A percentile compares a stretch with the other conserved stretches of the same genome.
Conservation (phyloP, 1,140 invertebrate genomes). For the Pseudomyrmex concolor region DNA sequence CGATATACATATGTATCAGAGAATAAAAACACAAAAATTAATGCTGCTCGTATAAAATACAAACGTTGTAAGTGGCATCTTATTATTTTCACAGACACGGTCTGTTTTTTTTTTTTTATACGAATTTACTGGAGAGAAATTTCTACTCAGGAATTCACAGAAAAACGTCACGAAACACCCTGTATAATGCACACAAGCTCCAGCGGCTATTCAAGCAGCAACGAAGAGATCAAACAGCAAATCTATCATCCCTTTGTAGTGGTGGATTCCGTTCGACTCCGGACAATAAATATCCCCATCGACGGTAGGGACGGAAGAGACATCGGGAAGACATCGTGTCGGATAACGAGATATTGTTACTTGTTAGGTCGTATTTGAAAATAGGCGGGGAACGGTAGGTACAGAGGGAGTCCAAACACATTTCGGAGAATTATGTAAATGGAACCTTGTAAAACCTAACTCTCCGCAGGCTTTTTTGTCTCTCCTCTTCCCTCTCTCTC, state of each 20-base stretch:
- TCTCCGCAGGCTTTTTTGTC: constrained; percentile 20
- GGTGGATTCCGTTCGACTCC: constrained; percentile 31
- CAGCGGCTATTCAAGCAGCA: neutral
- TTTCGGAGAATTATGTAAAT: constrained; percentile 59
- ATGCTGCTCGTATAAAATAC: neutral
- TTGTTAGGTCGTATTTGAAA: constrained; percentile 57
- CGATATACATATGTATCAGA: neutral
- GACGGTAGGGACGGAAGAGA: neutral
- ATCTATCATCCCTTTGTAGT: constrained; percentile 54
- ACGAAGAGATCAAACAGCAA: constrained; percentile 47
- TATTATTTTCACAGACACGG: too few species aligned
- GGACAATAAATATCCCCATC: constrained; percentile 57
- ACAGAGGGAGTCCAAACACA: constrained; percentile 29
- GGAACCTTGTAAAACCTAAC: constrained; percentile 51
- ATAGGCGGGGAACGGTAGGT: constrained; percentile 21
- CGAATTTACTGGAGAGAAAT: too few species aligned
- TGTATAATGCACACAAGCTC: constrained; percentile 14
- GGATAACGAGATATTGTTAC: constrained; percentile 60
- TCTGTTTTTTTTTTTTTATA: neutral
- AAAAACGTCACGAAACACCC: constrained; percentile 27
- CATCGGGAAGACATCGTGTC: constrained; percentile 42
- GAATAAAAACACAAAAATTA: too few species aligned
- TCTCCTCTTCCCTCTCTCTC: too few species aligned
- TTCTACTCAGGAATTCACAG: too few species aligned
- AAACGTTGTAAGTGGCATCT: neutral